These are phyloP conservation scores for Drosophila antonietae DNA, from an alignment of 2,888 invertebrate genomes.

Conservation along the genomic window DNA sequence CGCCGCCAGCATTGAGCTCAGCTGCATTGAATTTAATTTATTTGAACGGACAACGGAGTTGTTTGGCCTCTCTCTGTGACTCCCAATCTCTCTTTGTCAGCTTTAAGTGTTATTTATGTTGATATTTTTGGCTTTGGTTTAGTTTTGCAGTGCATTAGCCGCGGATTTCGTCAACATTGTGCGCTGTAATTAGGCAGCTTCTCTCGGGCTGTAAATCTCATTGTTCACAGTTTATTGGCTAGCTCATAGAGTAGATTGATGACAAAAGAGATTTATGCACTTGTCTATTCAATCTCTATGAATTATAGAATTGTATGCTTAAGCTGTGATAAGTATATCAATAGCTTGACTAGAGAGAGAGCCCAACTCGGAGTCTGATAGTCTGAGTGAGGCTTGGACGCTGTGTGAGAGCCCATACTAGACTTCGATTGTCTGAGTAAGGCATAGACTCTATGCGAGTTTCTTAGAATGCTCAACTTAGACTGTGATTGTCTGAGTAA, in stretches of 20 bases:
- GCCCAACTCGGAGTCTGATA: neutral
- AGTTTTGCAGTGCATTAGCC: conserved; percentile 70
- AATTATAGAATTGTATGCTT: conserved; percentile 29
- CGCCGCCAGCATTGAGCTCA: conserved; percentile 54
- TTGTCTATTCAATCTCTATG: conserved; percentile 29
- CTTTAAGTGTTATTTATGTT: conserved; percentile 78
- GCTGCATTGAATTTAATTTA: conserved; percentile 77
- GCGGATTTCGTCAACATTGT: conserved; percentile 62
- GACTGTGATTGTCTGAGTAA: too few species aligned
- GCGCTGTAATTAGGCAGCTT: conserved; percentile 73
- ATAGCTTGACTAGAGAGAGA: neutral
- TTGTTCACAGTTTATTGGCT: conserved; percentile 70
- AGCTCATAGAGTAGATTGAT: conserved; percentile 55
- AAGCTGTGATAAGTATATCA: conserved; percentile 14
- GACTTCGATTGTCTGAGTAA: neutral
- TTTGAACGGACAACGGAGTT: conserved; percentile 63
- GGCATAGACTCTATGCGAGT: too few species aligned
- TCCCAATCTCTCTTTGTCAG: conserved; percentile 30
- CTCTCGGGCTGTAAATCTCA: conserved; percentile 67
- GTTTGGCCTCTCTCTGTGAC: conserved; percentile 17
- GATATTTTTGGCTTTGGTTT: conserved; percentile 76
- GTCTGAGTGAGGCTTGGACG: neutral
- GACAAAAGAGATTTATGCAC: conserved; percentile 26
- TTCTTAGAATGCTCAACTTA: too few species aligned
- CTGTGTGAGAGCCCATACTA: neutral